These are phyloP conservation scores for Cherax destructor DNA, from an alignment of 1,140 invertebrate genomes.

Conservation along the genomic window DNA sequence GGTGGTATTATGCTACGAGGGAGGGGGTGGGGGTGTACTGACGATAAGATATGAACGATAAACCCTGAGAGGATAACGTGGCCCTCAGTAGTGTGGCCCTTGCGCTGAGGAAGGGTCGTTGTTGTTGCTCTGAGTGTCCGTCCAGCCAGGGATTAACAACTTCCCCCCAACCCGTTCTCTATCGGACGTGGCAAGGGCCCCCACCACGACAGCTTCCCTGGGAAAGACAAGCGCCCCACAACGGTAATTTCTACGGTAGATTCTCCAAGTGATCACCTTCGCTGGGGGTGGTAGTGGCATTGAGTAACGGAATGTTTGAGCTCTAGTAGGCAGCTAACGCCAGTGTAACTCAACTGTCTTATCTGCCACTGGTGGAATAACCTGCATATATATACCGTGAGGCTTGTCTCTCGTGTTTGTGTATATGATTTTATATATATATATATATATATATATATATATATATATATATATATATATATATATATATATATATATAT, in stretches of 20 bases:
- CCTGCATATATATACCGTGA: too few species aligned
- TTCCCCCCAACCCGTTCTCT: background rate
- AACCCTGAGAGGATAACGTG: background rate
- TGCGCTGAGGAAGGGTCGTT: background rate
- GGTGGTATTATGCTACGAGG: background rate
- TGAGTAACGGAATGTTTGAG: background rate
- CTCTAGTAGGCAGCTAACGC: background rate
- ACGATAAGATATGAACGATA: background rate
- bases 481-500: too few species aligned
- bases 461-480: too few species aligned
- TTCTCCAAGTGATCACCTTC: background rate
- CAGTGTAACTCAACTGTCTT: too few species aligned
- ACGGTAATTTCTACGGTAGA: background rate
- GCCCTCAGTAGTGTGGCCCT: background rate
- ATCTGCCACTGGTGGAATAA: too few species aligned
- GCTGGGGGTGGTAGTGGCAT: too few species aligned
- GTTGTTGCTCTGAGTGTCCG: background rate
- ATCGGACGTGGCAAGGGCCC: background rate
- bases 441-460: too few species aligned
- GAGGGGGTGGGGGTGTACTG: too few species aligned
- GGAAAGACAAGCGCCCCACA: background rate
- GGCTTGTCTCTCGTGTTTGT: too few species aligned
- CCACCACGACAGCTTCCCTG: background rate
- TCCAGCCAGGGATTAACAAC: background rate
- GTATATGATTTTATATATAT: too few species aligned